A percentile compares a stretch with the other conserved stretches of the same genome.
These are phyloP conservation scores for Rotaria magnacalcarata DNA, from an alignment of 2,888 invertebrate species.

Conservation along the genomic window DNA sequence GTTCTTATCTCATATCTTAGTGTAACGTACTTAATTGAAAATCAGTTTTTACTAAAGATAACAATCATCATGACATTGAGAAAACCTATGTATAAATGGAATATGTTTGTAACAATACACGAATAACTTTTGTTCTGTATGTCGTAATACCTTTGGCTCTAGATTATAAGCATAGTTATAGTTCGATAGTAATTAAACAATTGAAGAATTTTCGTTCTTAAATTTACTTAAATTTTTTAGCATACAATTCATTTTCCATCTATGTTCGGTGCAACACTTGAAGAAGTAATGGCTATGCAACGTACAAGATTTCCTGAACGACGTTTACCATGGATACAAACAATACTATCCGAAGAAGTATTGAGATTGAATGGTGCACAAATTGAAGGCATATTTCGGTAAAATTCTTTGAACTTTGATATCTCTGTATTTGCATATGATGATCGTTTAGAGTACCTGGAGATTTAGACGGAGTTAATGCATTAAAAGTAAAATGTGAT, in stretches of 20 bases:
- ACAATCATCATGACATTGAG: too few relatives aligned
- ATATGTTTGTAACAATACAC: too few relatives aligned
- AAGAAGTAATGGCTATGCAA: conserved; percentile 87
- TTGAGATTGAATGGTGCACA: conserved; percentile 81
- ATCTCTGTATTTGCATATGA: too few relatives aligned
- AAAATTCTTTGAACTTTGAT: neutral
- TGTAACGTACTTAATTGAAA: too few relatives aligned
- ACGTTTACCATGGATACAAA: conserved; percentile 91
- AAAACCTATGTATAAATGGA: too few relatives aligned
- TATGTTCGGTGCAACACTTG: conserved; percentile 87
- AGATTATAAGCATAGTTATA: too few relatives aligned
- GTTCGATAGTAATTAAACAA: too few relatives aligned
- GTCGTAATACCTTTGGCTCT: too few relatives aligned
- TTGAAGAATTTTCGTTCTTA: too few relatives aligned
- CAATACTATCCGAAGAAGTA: conserved; percentile 82
- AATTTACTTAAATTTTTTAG: conserved; percentile 60
- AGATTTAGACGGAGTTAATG: conserved; percentile 86
- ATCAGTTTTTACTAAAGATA: too few relatives aligned
- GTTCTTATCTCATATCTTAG: too few relatives aligned
- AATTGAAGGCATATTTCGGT: conserved; percentile 82
- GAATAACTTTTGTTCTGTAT: too few relatives aligned
- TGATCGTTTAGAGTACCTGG: conserved; percentile 71
- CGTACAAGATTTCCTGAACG: conserved; percentile 75
- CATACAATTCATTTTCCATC: conserved; percentile 92
- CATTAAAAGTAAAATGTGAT: conserved; percentile 79